Base-by-base conservation (phyloP, 1,140 invertebrate species). In the Euborellia annulipes region DNA sequence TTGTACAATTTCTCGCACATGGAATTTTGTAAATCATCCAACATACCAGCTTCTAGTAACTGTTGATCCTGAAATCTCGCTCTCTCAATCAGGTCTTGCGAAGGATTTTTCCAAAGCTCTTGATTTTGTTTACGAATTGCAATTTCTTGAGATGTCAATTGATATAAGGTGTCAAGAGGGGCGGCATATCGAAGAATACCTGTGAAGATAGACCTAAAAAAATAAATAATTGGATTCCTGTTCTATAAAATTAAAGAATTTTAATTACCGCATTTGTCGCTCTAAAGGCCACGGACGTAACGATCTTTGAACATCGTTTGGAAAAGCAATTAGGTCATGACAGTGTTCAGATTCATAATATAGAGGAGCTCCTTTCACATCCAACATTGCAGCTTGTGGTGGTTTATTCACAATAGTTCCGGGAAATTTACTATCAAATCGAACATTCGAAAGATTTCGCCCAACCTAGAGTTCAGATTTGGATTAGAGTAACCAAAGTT, bases 121-220 rank as follows among this genome's bases (percentile, higher is more conserved):
- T 27, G 23, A 27, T 27, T 27, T 43, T 20, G 2, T 40, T 27
- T 22, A 47, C 23, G 7, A 39, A 27, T 18, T 22, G 36, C 3
- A 13, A 14, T 21, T 38, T 51, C 50, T 34, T 41, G n/a, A 6
- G 16, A n/a, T 13, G 43, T 41, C 8, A 34, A 43, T 2, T 37
- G 43, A 36, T 43, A 37, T n/a, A 32, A 21, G 19, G 14, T 18
- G 16, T 51, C 41, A 17, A 40, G 13, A 17, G 50, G 50, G 41
- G 17, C 34, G 22, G 23, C 46, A 49, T 3, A 20, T 11, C 52
- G 36, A 20, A 16, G 9, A 20, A 36, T 36, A n/a, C 46, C 52
- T 17, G 52, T 50, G 23, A 51, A 53, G 23, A 53, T 53, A 11
- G 51, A 39, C 37, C 46, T 50, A 36, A n/a, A n/a, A n/a, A n/a